These are phyloP conservation scores for Hyppa rectilinea DNA, from an alignment of 2,888 invertebrate genomes.

Conservation along the genomic window DNA sequence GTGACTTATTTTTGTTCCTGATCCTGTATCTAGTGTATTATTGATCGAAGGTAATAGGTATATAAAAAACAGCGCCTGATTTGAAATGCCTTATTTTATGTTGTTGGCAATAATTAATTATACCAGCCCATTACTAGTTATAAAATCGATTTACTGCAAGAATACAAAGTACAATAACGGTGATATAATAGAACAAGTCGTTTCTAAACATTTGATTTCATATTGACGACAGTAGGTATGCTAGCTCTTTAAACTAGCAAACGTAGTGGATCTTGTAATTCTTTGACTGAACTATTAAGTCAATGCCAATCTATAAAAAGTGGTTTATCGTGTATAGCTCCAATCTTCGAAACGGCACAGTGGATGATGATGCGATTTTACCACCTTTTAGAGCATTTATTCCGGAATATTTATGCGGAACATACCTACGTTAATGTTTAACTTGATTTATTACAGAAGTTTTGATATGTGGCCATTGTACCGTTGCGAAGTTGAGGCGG, in stretches of 20 bases:
- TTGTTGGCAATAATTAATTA: neutral
- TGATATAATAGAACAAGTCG: neutral
- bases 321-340: neutral
- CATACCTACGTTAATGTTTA: too few relatives aligned
- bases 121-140: neutral
- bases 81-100: conserved; percentile 1
- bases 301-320: neutral
- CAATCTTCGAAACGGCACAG: too few relatives aligned
- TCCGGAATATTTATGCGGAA: too few relatives aligned
- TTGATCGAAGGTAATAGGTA: too few relatives aligned
- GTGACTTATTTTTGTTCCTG: too few relatives aligned
- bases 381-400: too few relatives aligned
- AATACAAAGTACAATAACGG: neutral
- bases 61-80: conserved; percentile 1
- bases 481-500: too few relatives aligned
- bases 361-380: too few relatives aligned
- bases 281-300: neutral
- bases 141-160: neutral
- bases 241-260: neutral
- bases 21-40: too few relatives aligned
- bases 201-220: neutral
- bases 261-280: neutral
- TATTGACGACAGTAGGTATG: neutral
- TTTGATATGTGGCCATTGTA: too few relatives aligned
- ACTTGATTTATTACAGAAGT: too few relatives aligned